Base-by-base conservation (phyloP, 2,888 invertebrate genomes). In the Epistrophe grossulariae region DNA sequence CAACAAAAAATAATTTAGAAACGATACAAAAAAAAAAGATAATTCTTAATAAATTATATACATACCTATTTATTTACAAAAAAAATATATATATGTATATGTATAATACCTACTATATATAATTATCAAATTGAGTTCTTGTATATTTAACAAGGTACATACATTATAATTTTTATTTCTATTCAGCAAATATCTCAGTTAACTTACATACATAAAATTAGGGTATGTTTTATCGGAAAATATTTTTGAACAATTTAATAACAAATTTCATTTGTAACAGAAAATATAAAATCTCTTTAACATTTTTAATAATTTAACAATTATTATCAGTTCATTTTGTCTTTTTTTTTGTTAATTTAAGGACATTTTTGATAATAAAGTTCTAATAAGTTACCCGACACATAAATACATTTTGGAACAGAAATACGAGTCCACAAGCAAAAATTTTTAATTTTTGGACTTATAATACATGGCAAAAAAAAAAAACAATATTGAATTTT, bases 261-360 rank as follows among this genome's bases (percentile, higher is more conserved):
- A 73, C 11, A 55, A 17, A 45, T 55, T 35, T 31, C 0, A 40
- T 45, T 28, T 28, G n/a, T 17, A 15, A 17, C 24, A 38, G 10
- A 60, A 60, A 40, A 60, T 40, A 60, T 19, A n/a, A 71, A 70
- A 60, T 62, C 50, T 59, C 31, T 35, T 1, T 3, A 4, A 48
- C 5, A 10, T 48, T 35, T 48, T 17, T 15, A 35, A 50, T 38
- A 68, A 60, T 71, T 57, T 64, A 9, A 59, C 55, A 73, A 60
- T 68, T 52, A 28, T 13, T 60, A 17, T 84, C 74, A 79, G 84
- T 84, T 66, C 79, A 59, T 66, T 62, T 79, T 70, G 50, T 62
- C 50, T 70, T 66, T 48, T 82, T 70, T 66, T 48, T 82, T 71
- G 40, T 60, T 13, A 19, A 1, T 52, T 60, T 70, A 8, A 35